Base-by-base conservation (phyloP, 1,140 invertebrate genomes). In the Nebria ingens region DNA sequence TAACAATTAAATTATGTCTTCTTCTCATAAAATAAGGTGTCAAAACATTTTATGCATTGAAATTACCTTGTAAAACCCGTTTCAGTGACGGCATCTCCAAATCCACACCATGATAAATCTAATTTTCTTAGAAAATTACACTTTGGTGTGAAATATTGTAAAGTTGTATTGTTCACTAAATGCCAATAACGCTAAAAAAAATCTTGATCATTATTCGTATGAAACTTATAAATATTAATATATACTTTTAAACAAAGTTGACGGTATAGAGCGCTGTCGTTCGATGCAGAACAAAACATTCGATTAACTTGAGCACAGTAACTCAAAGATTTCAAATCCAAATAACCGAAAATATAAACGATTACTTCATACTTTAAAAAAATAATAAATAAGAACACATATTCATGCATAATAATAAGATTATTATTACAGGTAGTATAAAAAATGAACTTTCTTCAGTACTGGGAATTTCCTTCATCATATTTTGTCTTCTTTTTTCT, bases 51-150 rank as follows among this genome's bases (percentile, higher is more conserved):
- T 51, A 4, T 4, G 23, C 9, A 42, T 23, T 54, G 29, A 56
- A 75, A 76, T 76, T 69, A 84, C 82, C 74, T 65, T 29, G 76
- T 72, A 59, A 89, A 78, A 57, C 77, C 72, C 61, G 73, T 59
- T 51, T 78, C 64, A 20, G 73, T 73, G 53, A 86, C 78, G 57
- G 76, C 77, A 51, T 76, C 72, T 65, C 88, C 82, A 58, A 80
- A 83, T n/a, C 87, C 87, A 70, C 89, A 92, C 90, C 91, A 94
- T 0, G 89, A 91, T 0, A 93, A 67, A 74, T 93, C 89, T 12
- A 94, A 64, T 68, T 83, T 83, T 62, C 85, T 83, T 13, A 93
- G 69, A 67, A 81, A 81, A 58, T 79, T 78, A 68, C 86, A 87
- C 56, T 83, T 74, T 12, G 63, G 58, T 15, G 67, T 62, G 23